Evolutionary conservation across 1,140 invertebrate species (phyloP), one percentile per base, ranked within the genome.

Genomic region (Drosophila nasuta): DNA sequence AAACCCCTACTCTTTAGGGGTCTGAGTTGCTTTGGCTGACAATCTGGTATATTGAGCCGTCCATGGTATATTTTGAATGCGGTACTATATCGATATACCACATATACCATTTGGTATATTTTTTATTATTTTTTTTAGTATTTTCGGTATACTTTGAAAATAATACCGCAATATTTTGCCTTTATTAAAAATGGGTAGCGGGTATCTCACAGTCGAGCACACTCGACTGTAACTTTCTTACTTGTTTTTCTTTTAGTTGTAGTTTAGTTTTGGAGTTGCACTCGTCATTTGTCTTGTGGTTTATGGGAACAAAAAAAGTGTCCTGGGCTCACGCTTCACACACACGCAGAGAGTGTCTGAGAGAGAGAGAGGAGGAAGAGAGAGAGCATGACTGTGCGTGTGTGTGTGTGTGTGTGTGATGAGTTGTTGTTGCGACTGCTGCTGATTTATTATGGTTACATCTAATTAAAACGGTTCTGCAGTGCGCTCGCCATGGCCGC

Each of bases 401-500:
- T 48, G 46, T 48, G 46, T 48, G 46, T 20, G 20, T 20, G 20
- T 46, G 45, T 15, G 45, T 46, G 15, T 46, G 15, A 45, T 57
- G 51, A 41, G 54, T 52, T 60, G 62, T 75, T 75, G 66, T 51
- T 51, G 51, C 6, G 20, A 0, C 3, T 25, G 20, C 20, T 60
- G 64, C 46, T 86, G 79, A 87, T 87, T 87, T 87, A 87, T 87
- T 87, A 87, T 87, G 83, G 83, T 87, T 87, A 66, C 85, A 87
- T 83, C 83, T 88, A 87, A 87, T 87, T 88, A 87, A 87, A 87
- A 87, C 83, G 83, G 83, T 87, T 87, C 59, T 79, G 62, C 83
- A 88, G 83, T 87, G 79, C 75, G 33, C 58, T 46, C 30, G n/a
- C 35, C 41, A 63, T 54, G 70, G 58, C 43, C 52, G 52, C 35